phyloP scores from a whole-genome alignment of 2,888 invertebrate genomes.

The Lasioglossum pauxillum region DNA sequence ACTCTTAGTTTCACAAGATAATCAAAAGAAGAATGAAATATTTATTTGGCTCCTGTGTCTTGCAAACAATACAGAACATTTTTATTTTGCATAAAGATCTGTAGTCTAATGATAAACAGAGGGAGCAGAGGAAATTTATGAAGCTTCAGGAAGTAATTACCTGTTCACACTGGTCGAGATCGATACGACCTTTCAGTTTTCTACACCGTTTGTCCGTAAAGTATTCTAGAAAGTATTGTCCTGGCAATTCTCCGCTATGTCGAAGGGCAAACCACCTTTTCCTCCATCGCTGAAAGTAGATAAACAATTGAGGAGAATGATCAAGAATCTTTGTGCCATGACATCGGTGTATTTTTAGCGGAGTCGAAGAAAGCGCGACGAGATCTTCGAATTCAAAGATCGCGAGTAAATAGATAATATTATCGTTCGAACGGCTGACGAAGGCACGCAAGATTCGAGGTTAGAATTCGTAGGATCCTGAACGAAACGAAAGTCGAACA shows the following conservation, averaged over 20 bases:
- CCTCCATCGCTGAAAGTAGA: conserved; percentile 93
- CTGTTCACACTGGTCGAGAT: conserved; percentile 98
- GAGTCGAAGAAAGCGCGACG: not conserved
- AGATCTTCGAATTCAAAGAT: not conserved
- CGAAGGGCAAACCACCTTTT: conserved; percentile 97
- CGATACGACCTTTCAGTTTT: conserved; percentile 94
- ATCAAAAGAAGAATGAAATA: too few species aligned
- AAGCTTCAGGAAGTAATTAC: conserved; percentile 84
- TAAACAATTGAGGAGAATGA: conserved; percentile 16
- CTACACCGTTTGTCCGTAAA: conserved; percentile 94
- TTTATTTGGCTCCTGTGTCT: too few species aligned
- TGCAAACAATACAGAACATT: too few species aligned
- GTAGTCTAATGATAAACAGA: not conserved
- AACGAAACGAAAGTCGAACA: not conserved
- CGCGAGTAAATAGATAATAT: not conserved
- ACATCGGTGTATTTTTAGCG: not conserved
- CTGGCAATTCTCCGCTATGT: conserved; percentile 96
- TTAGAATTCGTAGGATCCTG: conserved; percentile 28
- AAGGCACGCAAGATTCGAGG: conserved; percentile 28
- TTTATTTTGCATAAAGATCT: too few species aligned
- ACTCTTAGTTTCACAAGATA: too few species aligned
- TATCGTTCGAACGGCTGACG: not conserved
- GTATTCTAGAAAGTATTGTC: conserved; percentile 97
- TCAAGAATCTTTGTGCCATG: not conserved
- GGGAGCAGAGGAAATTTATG: rapidly evolving